phyloP scores from a whole-genome alignment of 2,797 vertebrate genomes.

The Diglossa cyanea region DNA sequence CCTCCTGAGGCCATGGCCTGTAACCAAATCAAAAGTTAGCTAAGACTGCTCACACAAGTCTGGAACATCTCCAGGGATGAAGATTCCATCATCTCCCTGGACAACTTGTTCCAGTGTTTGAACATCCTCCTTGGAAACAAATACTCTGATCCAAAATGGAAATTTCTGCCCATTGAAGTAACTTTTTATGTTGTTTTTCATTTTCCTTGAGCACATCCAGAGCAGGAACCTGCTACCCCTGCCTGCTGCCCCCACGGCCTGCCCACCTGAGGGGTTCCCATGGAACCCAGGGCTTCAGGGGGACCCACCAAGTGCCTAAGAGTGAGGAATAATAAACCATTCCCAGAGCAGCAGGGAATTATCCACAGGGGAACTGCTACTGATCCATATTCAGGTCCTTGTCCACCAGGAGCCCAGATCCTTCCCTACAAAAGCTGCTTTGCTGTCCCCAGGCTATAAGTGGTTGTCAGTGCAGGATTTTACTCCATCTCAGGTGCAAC shows the following conservation, averaged over 20 bases:
- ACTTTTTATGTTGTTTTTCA: not conserved
- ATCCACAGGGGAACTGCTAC: not conserved
- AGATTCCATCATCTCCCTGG: not conserved
- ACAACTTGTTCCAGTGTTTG: not conserved
- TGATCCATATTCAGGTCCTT: not conserved
- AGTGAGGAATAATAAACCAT: not conserved
- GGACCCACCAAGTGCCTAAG: no score
- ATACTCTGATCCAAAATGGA: not conserved
- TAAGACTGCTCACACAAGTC: rapidly evolving
- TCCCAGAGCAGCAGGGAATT: not conserved
- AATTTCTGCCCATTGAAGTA: not conserved
- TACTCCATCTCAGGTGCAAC: not conserved
- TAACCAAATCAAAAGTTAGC: not conserved
- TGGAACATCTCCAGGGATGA: not conserved
- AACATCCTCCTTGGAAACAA: not conserved
- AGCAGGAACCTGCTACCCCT: not conserved
- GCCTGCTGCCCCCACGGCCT: not conserved
- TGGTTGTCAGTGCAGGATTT: rapidly evolving
- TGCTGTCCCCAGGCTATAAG: not conserved
- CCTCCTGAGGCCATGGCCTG: not conserved
- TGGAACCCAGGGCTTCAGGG: not conserved
- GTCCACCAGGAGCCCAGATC: not conserved
- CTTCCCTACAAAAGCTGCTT: not conserved
- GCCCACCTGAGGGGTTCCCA: not conserved
- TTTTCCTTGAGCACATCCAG: not conserved